Evolutionary conservation across 2,113 vertebrate species (phyloP), one percentile per base, ranked within the genome.

Genomic region (Sitta europaea): DNA sequence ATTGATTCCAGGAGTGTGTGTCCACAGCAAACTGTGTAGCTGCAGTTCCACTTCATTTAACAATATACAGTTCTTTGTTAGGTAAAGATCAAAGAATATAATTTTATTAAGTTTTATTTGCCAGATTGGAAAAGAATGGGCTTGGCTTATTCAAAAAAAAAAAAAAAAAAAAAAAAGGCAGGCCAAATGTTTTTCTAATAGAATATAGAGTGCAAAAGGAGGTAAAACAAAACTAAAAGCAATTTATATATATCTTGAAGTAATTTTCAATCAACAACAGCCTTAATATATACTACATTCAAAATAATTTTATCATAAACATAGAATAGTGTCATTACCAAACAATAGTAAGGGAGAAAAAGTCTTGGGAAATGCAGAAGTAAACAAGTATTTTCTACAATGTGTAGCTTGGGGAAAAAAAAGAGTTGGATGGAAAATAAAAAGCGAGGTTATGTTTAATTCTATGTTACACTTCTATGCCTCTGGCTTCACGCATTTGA

Each of bases 71-170:
- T 83, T 96, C 95, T 97, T 97, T 96, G 80, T 95, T 97, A 97
- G 96, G 74, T 95, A 92, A 74, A 96, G 95, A 97, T 97, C 94
- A 97, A 97, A 97, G 95, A 95, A 91, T 85, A 96, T 97, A 75
- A 93, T 97, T 96, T 97, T 97, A 96, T 95, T 93, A 95, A 95
- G 45, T 87, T 96, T 97, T 95, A 94, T 96, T 95, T 96, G 54
- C 92, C 90, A 97, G 88, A 96, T 90, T 94, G 67, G 57, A 88
- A 92, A 94, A 94, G 61, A 96, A 95, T 84, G 67, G 90, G 22
- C 31, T 95, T 80, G 3, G 47, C 88, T 92, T 89, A 88, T 67
- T 92, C 40, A 15, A 70, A 58, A 66, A 29, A 43, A 35, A 78
- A 43, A 70, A 71, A 33, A 31, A 36, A 28, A 35, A 75, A 78